phyloP scores from a whole-genome alignment of 2,797 vertebrate genomes.

The Antennarius maculatus region DNA sequence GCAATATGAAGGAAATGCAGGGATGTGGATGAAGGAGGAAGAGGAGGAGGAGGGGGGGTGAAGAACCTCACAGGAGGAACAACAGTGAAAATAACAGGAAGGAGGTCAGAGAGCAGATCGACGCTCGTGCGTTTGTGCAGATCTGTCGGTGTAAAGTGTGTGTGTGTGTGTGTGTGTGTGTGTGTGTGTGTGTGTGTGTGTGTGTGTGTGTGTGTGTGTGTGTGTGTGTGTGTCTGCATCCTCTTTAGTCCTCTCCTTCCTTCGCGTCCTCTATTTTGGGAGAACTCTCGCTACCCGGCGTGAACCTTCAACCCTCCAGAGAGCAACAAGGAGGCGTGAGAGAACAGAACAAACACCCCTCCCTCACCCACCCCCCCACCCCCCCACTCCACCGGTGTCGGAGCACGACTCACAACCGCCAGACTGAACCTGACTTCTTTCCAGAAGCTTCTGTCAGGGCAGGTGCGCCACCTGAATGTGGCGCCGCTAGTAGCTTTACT shows the following conservation, averaged over 20 bases:
- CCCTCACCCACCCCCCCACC: no score
- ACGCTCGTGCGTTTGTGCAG: not conserved
- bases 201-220: no score
- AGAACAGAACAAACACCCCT: constrained; percentile 5
- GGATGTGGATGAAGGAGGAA: constrained; percentile 4
- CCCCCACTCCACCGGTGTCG: constrained; percentile 7
- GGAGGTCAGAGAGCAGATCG: not conserved
- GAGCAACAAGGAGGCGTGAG: constrained; percentile 36
- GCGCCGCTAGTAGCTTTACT: constrained; percentile 26
- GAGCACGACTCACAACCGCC: constrained; percentile 16
- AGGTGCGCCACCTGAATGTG: constrained; percentile 9
- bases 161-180: no score
- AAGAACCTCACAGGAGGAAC: not conserved
- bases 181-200: no score
- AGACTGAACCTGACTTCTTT: constrained; percentile 39
- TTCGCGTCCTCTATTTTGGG: constrained; percentile 56
- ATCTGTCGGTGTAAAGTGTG: no score
- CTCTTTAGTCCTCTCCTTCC: not conserved
- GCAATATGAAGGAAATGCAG: constrained; percentile 13
- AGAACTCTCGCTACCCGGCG: constrained; percentile 30
- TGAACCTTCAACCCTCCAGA: constrained; percentile 50
- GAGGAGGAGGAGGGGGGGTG: no score
- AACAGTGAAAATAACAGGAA: not conserved
- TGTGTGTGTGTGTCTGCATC: not conserved
- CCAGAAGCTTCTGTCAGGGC: constrained; percentile 29